Base-by-base conservation (phyloP, 53 echinoderm and acorn worm genomes). In the Antedon mediterranea region DNA sequence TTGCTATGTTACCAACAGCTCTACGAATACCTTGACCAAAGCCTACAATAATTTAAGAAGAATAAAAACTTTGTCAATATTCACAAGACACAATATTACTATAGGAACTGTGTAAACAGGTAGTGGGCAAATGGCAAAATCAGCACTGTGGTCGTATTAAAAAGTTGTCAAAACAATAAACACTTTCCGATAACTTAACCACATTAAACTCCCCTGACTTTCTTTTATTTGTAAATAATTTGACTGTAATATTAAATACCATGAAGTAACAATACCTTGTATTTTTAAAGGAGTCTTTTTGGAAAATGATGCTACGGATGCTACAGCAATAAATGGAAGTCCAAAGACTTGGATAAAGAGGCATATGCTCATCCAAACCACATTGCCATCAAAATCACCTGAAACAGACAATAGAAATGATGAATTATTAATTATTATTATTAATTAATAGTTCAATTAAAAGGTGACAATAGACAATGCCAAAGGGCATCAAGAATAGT, bases 11-110 rank as follows among this genome's bases (percentile, higher is more conserved):
- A 27, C 87, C 88, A 2, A 80, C 74, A 0, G 88, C 82, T 71
- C 98, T 77, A 13, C 98, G 81, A 15, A 98, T 71, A 34, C 98
- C 98, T 41, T 98, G 98, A 31, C 88, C 85, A 34, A 98, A 88
- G 82, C 98, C 98, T 92, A 78, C 37, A 37, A 37, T 37, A 6
- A 37, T 37, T 37, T 6, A 11, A 37, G 11, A 37, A 37, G 4
- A 37, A 37, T 4, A 11, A 37, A 37, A 4, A 6, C 4, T 11
- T 6, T 6, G 11, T 11, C 37, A 6, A 6, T 37, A 37, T 37
- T 11, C 37, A 37, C 37, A 37, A 37, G 4, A 6, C n/a, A n/a
- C n/a, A n/a, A n/a, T n/a, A n/a, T n/a, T n/a, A n/a, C n/a, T n/a
- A n/a, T n/a, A n/a, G n/a, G n/a, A n/a, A n/a, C n/a, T n/a, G n/a